Evolutionary conservation across 2,797 vertebrate species (phyloP).

Genomic region (Furcifer pardalis): DNA sequence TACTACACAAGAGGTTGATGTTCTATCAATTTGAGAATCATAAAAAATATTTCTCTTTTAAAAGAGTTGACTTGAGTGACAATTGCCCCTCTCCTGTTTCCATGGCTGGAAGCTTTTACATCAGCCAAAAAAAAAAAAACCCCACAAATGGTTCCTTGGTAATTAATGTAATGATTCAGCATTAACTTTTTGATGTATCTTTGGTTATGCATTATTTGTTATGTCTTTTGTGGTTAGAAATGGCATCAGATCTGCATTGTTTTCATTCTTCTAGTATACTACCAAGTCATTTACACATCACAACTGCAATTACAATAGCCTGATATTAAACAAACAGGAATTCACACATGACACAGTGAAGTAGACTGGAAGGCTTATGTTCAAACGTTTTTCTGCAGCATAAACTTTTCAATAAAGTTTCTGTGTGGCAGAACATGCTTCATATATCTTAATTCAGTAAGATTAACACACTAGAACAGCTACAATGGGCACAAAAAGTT

Average conservation of each 20-base stretch:
- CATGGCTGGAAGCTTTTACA: background rate
- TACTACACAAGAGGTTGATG: too few species aligned
- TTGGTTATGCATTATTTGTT: constrained; percentile 46
- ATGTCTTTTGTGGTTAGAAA: constrained; percentile 58
- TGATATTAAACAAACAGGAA: constrained; percentile 20
- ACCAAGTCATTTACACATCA: constrained; percentile 48
- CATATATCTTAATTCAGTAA: constrained; percentile 69
- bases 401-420: constrained; percentile 17
- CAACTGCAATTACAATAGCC: constrained; percentile 47
- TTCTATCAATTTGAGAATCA: too few species aligned
- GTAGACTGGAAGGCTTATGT: constrained; percentile 58
- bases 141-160: background rate
- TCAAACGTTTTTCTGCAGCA: constrained; percentile 37
- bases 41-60: background rate
- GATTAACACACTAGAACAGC: constrained; percentile 71
- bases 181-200: constrained; percentile 54
- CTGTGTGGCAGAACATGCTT: constrained; percentile 62
- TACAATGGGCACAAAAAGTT: constrained; percentile 74
- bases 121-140: background rate
- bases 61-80: background rate
- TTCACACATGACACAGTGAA: constrained; percentile 49
- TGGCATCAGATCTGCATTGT: constrained; percentile 40
- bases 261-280: constrained; percentile 31
- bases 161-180: constrained; percentile 56
- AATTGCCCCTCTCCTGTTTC: background rate